Conservation (phyloP, 2,113 vertebrate genomes). For the Arizona elegans region DNA sequence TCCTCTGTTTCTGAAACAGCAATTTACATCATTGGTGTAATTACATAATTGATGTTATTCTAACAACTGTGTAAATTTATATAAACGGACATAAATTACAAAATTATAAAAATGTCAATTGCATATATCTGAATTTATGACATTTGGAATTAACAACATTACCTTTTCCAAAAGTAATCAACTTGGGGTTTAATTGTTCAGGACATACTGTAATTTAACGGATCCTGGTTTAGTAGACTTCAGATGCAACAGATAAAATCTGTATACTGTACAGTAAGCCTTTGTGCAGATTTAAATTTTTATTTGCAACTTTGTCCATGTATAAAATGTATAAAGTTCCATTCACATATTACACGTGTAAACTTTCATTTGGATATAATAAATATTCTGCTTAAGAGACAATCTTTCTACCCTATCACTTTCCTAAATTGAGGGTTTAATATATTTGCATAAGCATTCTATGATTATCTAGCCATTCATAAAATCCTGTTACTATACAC, state of each 20-base stretch:
- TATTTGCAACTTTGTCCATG: neutral
- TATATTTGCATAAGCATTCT: neutral
- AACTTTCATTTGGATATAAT: neutral
- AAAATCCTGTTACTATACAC: neutral
- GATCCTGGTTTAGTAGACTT: neutral
- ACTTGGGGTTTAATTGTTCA: neutral
- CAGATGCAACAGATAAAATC: neutral
- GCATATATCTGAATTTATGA: neutral
- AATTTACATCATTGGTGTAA: neutral
- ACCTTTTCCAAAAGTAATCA: neutral
- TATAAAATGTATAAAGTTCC: neutral
- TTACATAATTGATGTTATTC: neutral
- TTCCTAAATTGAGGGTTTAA: neutral
- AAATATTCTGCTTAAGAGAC: neutral
- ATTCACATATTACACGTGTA: neutral
- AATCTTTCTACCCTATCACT: neutral
- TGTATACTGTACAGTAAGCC: neutral
- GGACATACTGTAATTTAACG: neutral
- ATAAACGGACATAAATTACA: neutral
- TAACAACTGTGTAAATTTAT: neutral
- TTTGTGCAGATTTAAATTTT: neutral
- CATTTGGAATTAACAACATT: neutral
- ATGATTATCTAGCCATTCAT: neutral
- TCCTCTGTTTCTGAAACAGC: neutral
- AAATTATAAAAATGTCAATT: neutral